phyloP scores from a whole-genome alignment of 1,140 invertebrate species.

The Ceratina australensis region DNA sequence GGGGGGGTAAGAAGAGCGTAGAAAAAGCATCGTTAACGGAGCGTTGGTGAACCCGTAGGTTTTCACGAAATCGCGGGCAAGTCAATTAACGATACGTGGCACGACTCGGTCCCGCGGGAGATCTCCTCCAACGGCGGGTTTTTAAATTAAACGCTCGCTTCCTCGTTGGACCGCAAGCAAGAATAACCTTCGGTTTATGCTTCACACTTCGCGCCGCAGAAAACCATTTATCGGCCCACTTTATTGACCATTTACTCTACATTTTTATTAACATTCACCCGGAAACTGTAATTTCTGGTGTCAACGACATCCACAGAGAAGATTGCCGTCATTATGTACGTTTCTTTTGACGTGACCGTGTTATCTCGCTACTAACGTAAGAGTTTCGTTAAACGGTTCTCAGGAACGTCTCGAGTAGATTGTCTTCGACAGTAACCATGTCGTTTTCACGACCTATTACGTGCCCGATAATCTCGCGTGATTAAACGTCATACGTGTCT shows the following conservation, averaged over 20 bases:
- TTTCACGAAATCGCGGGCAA: neutral
- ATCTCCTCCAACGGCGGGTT: neutral
- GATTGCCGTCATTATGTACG: constrained; percentile 1
- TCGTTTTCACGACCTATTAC: constrained; percentile 32
- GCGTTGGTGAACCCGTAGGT: neutral
- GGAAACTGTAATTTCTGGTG: neutral
- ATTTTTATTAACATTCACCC: constrained; percentile 1
- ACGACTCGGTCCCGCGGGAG: neutral
- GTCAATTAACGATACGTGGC: constrained; percentile 46
- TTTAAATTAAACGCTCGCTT: constrained; percentile 23
- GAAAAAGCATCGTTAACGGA: constrained; percentile 13
- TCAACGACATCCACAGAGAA: neutral
- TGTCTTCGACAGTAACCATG: constrained; percentile 2
- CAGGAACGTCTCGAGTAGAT: constrained; percentile 22
- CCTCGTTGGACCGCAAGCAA: constrained; percentile 7
- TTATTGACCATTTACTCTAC: neutral
- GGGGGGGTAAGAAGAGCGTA: neutral
- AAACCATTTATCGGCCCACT: neutral
- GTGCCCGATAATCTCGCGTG: constrained; percentile 31
- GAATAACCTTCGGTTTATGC: constrained; percentile 10
- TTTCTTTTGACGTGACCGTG: constrained; percentile 12
- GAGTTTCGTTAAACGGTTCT: constrained; percentile 34
- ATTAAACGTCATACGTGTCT: constrained; percentile 24
- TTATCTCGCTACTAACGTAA: constrained; percentile 25
- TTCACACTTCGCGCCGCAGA: neutral